Percentiles rank a stretch among this genome's conserved stretches.
Evolutionary conservation across 2,888 invertebrate genomes (phyloP).

Genomic region (Phragmatobia fuliginosa): DNA sequence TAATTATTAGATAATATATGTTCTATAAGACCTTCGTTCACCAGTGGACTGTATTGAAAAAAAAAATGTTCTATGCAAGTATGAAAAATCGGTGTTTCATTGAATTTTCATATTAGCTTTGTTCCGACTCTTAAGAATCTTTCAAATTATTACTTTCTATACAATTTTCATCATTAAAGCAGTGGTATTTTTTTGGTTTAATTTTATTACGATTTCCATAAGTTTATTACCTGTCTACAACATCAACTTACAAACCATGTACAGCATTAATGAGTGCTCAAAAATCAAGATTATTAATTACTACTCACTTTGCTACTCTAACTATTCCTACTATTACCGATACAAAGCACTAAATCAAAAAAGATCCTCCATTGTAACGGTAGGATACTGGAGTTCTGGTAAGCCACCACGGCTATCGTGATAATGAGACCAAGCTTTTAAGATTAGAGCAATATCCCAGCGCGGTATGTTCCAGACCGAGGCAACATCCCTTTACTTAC

Average conservation of each 20-base stretch:
- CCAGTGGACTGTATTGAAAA: no score
- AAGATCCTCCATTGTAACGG: no score
- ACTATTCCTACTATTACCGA: neutral
- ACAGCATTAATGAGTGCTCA: no score
- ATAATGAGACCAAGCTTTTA: neutral
- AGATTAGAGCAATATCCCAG: slow-evolving; percentile 6
- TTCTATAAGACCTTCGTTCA: no score
- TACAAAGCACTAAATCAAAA: neutral
- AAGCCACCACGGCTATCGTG: neutral
- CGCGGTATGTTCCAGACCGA: neutral
- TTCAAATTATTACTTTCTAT: no score
- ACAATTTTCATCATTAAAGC: neutral
- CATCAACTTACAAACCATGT: no score
- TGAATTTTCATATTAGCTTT: no score
- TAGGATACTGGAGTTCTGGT: neutral
- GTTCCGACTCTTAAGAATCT: no score
- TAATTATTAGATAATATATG: no score
- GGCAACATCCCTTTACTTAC: neutral
- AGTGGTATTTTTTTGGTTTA: neutral
- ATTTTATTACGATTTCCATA: neutral
- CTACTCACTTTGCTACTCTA: neutral
- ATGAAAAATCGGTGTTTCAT: no score
- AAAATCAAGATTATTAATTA: neutral
- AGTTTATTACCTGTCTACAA: neutral
- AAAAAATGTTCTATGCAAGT: no score